Conservation (phyloP, 2,113 vertebrate genomes). For the Pterocles orientalis region DNA sequence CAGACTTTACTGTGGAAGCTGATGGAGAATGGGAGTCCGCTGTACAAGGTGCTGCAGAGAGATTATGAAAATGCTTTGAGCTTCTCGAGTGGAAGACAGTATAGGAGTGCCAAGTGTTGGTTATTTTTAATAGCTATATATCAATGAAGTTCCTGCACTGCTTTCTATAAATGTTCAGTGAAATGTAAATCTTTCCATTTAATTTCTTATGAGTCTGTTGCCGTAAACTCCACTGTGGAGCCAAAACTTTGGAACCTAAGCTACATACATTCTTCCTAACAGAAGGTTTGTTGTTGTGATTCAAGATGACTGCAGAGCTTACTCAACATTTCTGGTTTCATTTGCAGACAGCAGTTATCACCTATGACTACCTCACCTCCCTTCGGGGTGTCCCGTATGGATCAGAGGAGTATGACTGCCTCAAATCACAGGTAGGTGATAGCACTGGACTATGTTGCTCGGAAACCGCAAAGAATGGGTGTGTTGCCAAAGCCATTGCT, state of each 20-base stretch:
- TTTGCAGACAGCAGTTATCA: conserved; percentile 89
- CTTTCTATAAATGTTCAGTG: not conserved
- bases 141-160: not conserved
- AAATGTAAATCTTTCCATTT: not conserved
- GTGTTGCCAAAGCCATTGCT: not conserved
- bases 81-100: not conserved
- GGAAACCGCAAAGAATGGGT: not conserved
- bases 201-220: not conserved
- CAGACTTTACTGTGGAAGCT: not conserved
- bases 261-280: not conserved
- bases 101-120: not conserved
- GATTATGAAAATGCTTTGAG: not conserved
- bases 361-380: conserved; percentile 90
- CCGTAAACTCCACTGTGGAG: not conserved
- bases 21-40: not conserved
- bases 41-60: not conserved
- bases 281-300: not conserved
- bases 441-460: not conserved
- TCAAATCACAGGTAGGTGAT: conserved; percentile 87
- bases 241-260: not conserved
- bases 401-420: conserved; percentile 84
- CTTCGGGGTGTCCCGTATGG: conserved; percentile 81
- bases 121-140: not conserved
- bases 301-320: not conserved
- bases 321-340: conserved; percentile 28